Percentiles rank a stretch among this genome's conserved stretches.
phyloP scores from a whole-genome alignment of 2,888 invertebrate genomes.

The Blastobasis lacticolella region DNA sequence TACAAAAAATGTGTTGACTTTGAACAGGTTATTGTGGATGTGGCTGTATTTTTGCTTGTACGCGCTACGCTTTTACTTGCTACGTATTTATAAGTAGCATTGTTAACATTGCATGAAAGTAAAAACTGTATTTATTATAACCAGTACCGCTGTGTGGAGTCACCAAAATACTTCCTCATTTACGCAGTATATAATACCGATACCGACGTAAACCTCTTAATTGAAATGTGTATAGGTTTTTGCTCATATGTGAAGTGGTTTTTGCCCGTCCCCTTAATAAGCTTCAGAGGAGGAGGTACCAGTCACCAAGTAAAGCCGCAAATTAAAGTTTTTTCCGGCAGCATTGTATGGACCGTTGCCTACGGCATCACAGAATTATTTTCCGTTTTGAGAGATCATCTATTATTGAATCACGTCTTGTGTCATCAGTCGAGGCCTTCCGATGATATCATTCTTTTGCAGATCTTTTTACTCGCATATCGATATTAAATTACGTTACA shows the following conservation, averaged over 20 bases:
- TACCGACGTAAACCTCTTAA: not conserved
- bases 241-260: not conserved
- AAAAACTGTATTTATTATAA: not conserved
- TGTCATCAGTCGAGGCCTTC: slow-evolving; percentile 52
- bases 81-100: not conserved
- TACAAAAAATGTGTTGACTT: slow-evolving; percentile 10
- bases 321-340: slow-evolving; percentile 20
- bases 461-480: slow-evolving; percentile 36
- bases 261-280: not conserved
- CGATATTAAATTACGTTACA: slow-evolving; percentile 24
- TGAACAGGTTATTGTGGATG: not conserved
- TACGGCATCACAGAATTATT: slow-evolving; percentile 17
- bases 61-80: too few relatives aligned
- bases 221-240: not conserved
- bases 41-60: not conserved
- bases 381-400: slow-evolving; percentile 16
- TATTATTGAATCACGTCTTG: slow-evolving; percentile 48
- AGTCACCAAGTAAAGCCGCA: slow-evolving; percentile 14
- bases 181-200: not conserved
- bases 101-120: too few relatives aligned
- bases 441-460: slow-evolving; percentile 52
- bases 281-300: not conserved
- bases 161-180: not conserved
- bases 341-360: slow-evolving; percentile 18
- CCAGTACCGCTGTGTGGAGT: not conserved